Percentiles rank a stretch among this genome's conserved stretches.
phyloP scores from a whole-genome alignment of 2,113 vertebrate species.

The Panurus biarmicus region DNA sequence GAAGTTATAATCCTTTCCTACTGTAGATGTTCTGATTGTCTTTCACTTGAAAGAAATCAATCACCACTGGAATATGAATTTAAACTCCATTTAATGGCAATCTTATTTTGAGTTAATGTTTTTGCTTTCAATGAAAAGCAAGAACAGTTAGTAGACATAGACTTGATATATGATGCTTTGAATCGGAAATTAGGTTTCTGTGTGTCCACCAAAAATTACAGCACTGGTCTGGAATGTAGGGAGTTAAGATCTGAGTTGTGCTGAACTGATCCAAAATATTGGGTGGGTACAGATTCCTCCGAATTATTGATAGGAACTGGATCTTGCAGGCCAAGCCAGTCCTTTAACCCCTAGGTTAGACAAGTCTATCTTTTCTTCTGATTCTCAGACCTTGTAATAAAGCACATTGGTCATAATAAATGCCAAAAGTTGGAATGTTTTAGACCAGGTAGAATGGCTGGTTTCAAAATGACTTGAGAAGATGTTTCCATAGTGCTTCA shows the following conservation, averaged over 20 bases:
- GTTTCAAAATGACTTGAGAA: neutral
- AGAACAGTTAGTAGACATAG: neutral
- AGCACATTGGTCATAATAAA: neutral
- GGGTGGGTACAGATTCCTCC: neutral
- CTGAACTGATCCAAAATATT: neutral
- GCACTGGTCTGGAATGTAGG: neutral
- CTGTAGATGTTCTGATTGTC: neutral
- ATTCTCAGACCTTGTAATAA: neutral
- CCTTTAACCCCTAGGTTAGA: neutral
- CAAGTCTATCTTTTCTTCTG: neutral
- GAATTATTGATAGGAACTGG: neutral
- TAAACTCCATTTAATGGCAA: neutral
- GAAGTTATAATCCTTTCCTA: neutral
- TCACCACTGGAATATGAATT: neutral
- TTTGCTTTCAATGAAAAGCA: neutral
- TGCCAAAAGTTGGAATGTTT: neutral
- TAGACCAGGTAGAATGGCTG: neutral
- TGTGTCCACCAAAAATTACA: neutral
- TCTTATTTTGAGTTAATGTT: neutral
- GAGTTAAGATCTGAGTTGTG: neutral
- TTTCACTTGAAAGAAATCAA: slow-evolving; percentile 39
- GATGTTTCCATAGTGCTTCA: neutral
- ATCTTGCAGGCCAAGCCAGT: neutral
- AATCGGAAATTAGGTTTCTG: neutral
- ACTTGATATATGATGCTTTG: neutral